Base-by-base conservation (phyloP, 2,797 vertebrate genomes). In the Microctenopoma steveboyesi region DNA sequence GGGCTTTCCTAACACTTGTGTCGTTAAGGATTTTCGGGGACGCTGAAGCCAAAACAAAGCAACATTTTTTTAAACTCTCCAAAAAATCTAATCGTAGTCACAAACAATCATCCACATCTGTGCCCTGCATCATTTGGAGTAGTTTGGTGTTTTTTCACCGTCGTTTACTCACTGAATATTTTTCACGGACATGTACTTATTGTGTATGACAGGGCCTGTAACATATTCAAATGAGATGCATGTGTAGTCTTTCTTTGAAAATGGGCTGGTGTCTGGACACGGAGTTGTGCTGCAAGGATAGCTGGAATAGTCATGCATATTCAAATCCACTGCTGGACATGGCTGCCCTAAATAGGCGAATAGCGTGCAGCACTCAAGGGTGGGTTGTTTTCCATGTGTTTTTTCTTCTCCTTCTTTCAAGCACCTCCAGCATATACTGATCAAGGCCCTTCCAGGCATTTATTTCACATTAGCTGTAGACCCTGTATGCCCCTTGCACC, bases 241-340 rank as follows among this genome's bases (percentile, higher is more conserved):
- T 87, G 90, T 68, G 53, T 87, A 75, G 88, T 79, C 78, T 72
- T 81, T 84, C 81, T 87, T 52, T 78, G 83, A 74, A 86, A 80
- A 81, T 43, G 71, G 76, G 79, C 76, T 74, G 73, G 82, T 84
- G 90, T 73, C 53, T 81, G 82, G 82, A 76, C 73, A 43, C 70
- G 47, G 79, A 86, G 74, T 73, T 85, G 75, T 63, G 92, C 93
- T 92, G 91, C 91, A 51, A 94, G 93, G 91, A 83, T 85, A 79
- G 85, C 90, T 89, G 87, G 78, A 81, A 93, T 86, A 86, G 58
- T 93, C 92, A 94, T 94, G 93, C 93, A 95, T 94, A 95, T 93
- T 94, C 93, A 95, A 92, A 94, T 90, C 78, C 83, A 93, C 93
- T 93, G 91, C 93, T 92, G 93, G 93, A 92, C 93, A 93, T 90